Conservation (phyloP, 2,113 vertebrate species). For the Phalacrocorax aristotelis region DNA sequence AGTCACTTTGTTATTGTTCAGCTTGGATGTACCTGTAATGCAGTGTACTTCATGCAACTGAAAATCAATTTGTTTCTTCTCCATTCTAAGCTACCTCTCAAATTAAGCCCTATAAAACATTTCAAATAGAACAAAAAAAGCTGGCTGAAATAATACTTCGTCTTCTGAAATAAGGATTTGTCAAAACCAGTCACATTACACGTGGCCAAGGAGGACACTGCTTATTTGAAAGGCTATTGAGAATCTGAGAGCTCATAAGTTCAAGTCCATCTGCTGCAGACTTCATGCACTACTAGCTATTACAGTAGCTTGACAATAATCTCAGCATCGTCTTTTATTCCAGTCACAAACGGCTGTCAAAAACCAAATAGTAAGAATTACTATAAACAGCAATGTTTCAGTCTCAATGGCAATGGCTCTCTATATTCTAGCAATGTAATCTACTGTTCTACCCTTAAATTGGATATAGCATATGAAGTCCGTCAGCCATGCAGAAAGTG, state of each 20-base stretch:
- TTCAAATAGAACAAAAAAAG: conserved; percentile 56
- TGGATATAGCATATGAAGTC: conserved; percentile 67
- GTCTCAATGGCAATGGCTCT: conserved; percentile 47
- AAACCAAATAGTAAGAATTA: conserved; percentile 70
- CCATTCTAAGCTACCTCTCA: conserved; percentile 28
- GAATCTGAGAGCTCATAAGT: conserved; percentile 12
- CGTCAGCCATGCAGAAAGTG: conserved; percentile 70
- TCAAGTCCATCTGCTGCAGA: conserved; percentile 32
- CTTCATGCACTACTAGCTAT: conserved; percentile 7
- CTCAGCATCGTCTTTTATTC: conserved; percentile 48
- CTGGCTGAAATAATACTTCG: conserved; percentile 48
- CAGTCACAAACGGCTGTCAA: conserved; percentile 64
- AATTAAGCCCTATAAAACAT: conserved; percentile 58
- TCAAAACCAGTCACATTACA: conserved; percentile 26
- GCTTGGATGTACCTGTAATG: conserved; percentile 42
- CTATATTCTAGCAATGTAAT: conserved; percentile 67
- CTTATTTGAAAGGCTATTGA: conserved; percentile 37
- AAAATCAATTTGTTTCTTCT: conserved; percentile 59
- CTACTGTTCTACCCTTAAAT: conserved; percentile 66
- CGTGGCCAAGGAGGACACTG: conserved; percentile 32
- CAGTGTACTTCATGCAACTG: conserved; percentile 12
- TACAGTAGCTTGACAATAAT: conserved; percentile 35
- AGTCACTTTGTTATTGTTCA: conserved; percentile 43
- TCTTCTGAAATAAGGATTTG: conserved; percentile 42
- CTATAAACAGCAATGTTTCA: conserved; percentile 58